Percentiles rank a stretch among this genome's conserved stretches.
phyloP scores from a whole-genome alignment of 1,140 invertebrate genomes.

The Tetragonula clypearis region DNA sequence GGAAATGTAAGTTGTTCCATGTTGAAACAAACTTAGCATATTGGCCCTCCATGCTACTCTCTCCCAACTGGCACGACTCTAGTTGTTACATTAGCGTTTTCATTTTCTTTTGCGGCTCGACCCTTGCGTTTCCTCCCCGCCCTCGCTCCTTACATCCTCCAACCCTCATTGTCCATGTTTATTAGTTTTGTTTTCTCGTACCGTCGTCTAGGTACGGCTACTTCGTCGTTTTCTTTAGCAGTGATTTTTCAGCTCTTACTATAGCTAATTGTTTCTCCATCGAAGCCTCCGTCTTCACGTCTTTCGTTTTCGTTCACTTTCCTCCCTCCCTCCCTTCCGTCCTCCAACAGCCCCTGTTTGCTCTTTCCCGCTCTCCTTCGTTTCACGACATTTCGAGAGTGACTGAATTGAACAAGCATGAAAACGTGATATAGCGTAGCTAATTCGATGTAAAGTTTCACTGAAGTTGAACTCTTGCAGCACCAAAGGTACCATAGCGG shows the following conservation, averaged over 20 bases:
- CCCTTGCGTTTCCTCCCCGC: constrained; percentile 3
- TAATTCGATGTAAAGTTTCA: not conserved
- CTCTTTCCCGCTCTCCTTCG: constrained; percentile 14
- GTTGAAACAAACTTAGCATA: constrained; percentile 74
- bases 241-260: constrained; percentile 25
- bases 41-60: constrained; percentile 79
- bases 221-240: constrained; percentile 50
- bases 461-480: not conserved
- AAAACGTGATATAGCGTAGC: not conserved
- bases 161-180: not conserved
- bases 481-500: not conserved
- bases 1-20: constrained; percentile 80
- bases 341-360: not conserved
- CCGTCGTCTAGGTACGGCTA: constrained; percentile 49
- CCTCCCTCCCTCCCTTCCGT: not conserved
- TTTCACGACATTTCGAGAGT: constrained; percentile 14
- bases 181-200: not conserved
- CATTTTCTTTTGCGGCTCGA: constrained; percentile 61
- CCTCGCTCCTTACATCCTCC: too few species aligned
- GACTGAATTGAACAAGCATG: constrained; percentile 15
- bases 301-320: not conserved
- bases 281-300: constrained; percentile 2
- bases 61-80: constrained; percentile 81
- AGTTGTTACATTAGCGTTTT: constrained; percentile 71
- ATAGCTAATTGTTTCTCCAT: constrained; percentile 25